Conservation (phyloP, 2,888 invertebrate species). For the Orthosia cruda region DNA sequence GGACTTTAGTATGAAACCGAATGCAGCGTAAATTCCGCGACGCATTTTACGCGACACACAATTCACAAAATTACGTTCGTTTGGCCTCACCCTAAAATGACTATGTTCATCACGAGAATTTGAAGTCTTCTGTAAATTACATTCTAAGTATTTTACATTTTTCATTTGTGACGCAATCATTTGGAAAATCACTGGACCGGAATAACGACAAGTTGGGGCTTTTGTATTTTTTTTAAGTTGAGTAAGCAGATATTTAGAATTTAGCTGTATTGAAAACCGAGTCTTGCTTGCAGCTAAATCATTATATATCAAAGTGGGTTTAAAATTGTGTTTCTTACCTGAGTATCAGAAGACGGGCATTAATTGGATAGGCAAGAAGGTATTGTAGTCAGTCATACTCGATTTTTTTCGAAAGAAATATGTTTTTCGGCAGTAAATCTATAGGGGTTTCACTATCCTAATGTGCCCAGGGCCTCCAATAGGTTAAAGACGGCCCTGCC, state of each 20-base stretch:
- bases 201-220: not conserved
- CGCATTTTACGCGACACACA: too few species aligned
- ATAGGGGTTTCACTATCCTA: too few species aligned
- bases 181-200: slow-evolving; percentile 5
- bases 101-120: not conserved
- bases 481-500: too few species aligned
- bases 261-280: not conserved
- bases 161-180: not conserved
- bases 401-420: too few species aligned
- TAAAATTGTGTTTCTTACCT: not conserved
- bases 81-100: not conserved
- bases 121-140: not conserved
- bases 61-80: too few species aligned
- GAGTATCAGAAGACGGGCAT: too few species aligned
- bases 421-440: too few species aligned
- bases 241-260: not conserved
- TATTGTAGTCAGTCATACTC: too few species aligned
- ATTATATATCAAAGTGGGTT: not conserved
- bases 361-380: too few species aligned
- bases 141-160: not conserved
- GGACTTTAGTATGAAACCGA: too few species aligned
- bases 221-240: slow-evolving; percentile 7
- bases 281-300: not conserved
- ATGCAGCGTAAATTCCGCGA: too few species aligned
- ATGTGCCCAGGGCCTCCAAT: too few species aligned